Evolutionary conservation across 2,797 vertebrate species (phyloP).

Genomic region (Champsocephalus gunnari): DNA sequence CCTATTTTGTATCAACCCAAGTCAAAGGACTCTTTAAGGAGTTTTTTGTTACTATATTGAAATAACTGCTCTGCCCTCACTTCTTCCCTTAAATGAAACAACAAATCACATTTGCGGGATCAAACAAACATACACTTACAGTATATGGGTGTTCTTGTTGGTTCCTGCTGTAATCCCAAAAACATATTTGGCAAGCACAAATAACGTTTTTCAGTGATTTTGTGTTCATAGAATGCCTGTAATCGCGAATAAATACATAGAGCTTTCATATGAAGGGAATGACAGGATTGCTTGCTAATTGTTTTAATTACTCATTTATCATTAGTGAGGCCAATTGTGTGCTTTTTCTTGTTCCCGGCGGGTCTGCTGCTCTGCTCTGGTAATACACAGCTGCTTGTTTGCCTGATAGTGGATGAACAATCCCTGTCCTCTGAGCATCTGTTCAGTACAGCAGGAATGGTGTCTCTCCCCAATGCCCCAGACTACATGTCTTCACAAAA

Average conservation of each 20-base stretch:
- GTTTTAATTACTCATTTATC: conserved; percentile 56
- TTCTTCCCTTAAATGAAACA: conserved; percentile 9
- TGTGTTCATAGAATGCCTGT: neutral
- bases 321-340: conserved; percentile 30
- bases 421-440: conserved; percentile 61
- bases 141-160: neutral
- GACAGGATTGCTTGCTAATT: conserved; percentile 42
- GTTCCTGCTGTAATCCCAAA: conserved; percentile 12
- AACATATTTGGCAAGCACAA: neutral
- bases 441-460: conserved; percentile 51
- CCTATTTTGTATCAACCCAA: conserved; percentile 10
- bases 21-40: neutral
- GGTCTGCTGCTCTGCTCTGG: conserved; percentile 40
- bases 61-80: conserved; percentile 6
- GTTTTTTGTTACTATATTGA: neutral
- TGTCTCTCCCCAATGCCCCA: conserved; percentile 47
- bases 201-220: conserved; percentile 7
- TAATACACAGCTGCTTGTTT: conserved; percentile 57
- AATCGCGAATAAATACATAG: conserved; percentile 24
- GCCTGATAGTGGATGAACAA: conserved; percentile 55
- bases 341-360: conserved; percentile 24
- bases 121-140: neutral
- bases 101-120: conserved; percentile 20
- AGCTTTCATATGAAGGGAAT: conserved; percentile 22
- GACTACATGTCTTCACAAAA: conserved; percentile 54